Conservation (phyloP, 2,888 invertebrate species). For the Notodonta ziczac region DNA sequence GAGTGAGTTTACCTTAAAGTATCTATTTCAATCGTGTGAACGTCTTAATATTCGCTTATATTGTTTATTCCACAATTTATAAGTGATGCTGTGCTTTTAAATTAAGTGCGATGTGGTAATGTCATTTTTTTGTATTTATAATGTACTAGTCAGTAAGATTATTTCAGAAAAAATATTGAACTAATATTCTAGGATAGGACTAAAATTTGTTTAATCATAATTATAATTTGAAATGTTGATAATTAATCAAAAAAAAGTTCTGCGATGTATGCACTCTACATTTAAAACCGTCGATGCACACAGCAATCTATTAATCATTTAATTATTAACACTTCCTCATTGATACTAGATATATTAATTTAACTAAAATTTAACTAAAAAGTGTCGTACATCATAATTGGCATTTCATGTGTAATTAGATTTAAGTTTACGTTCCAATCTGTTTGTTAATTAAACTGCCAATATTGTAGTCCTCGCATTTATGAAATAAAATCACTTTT, state of each 20-base stretch:
- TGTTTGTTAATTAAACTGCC: constrained; percentile 65
- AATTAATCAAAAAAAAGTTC: constrained; percentile 22
- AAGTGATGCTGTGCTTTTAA: constrained; percentile 43
- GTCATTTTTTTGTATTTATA: constrained; percentile 56
- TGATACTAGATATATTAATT: constrained; percentile 56
- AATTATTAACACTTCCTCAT: constrained; percentile 48
- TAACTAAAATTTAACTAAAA: constrained; percentile 42
- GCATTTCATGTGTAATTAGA: constrained; percentile 69
- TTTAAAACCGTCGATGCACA: constrained; percentile 12
- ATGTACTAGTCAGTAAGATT: constrained; percentile 78
- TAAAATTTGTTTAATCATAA: constrained; percentile 35
- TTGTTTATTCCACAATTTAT: constrained; percentile 32
- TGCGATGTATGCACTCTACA: constrained; percentile 27
- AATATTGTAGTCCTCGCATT: constrained; percentile 79
- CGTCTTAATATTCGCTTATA: constrained; percentile 22
- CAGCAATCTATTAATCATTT: constrained; percentile 14
- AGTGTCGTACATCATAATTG: constrained; percentile 78
- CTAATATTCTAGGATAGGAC: constrained; percentile 25
- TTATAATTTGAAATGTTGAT: constrained; percentile 30
- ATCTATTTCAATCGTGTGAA: constrained; percentile 11
- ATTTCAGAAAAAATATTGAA: constrained; percentile 46
- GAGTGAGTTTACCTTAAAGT: constrained; percentile 22
- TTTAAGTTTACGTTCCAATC: constrained; percentile 64
- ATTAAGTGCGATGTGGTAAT: constrained; percentile 37
- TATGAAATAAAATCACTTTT: constrained; percentile 47